Evolutionary conservation across 2,888 invertebrate genomes (phyloP), one percentile per base, ranked within the genome.

Genomic region (Venusia cambrica): DNA sequence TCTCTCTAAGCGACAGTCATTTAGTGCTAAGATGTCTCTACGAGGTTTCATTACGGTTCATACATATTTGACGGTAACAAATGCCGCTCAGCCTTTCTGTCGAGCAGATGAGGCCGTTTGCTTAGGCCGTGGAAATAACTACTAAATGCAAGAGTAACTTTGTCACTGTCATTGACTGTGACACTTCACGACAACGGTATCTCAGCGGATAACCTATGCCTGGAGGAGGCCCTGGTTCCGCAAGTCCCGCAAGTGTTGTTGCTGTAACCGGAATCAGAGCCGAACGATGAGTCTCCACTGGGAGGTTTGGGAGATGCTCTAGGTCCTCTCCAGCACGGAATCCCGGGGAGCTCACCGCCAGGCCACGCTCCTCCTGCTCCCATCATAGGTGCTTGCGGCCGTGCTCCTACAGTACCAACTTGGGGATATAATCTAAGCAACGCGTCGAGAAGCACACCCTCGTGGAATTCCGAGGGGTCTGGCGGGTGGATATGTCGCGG

Each of bases 201-300:
- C 67, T 87, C 87, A 1, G 87, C 85, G 43, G 87, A 87, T 42
- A 87, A 48, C 18, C 87, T 73, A 61, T 87, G 87, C 40, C 84
- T 71, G 5, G 87, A 89, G 2, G 89, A 89, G 2, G 89, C 89
- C 29, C 90, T 76, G 1, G 91, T 90, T 5, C 92, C 92, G 44
- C 90, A 90, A 0, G 93, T 93, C 1, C 92, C 92, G 45, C 91
- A 91, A 2, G 93, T 93, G 60, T 93, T 92, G 73, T 95, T 94
- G 72, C 94, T 95, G 75, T 95, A 95, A 4, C 95, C 94, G 22
- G 94, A 94, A 75, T 95, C 95, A 4, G 94, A 94, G 13, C 94
- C 94, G 51, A 94, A 92, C 2, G 94, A 94, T 2, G 93, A 94
- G 59, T 93, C 93, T 49, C 91, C 91, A 44, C 91, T 91, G 31